Evolutionary conservation across 92 coral and sea anemone genomes (phyloP).

Genomic region (Porites rus): DNA sequence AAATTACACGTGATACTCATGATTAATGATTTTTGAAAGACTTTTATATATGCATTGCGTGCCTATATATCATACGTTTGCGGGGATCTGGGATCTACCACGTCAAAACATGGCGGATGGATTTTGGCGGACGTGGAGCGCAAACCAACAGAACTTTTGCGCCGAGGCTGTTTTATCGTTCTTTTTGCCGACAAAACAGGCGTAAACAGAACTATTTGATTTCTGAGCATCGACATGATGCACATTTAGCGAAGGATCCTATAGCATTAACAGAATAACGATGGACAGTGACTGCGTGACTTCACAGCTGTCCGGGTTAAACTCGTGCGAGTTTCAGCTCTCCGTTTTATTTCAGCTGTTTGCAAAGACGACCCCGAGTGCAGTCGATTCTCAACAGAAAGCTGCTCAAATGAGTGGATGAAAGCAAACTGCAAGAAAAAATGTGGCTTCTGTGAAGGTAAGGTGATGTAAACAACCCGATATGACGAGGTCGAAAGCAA

Average conservation of each 20-base stretch:
- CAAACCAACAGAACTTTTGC: not conserved
- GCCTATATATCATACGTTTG: not conserved
- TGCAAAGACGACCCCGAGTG: conserved; percentile 86
- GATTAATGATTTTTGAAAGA: not conserved
- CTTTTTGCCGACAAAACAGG: not conserved
- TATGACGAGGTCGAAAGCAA: not conserved
- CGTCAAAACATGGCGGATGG: conserved; percentile 31
- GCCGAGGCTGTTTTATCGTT: not conserved
- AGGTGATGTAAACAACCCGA: not conserved
- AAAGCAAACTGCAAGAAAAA: conserved; percentile 88
- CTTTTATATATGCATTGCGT: conserved; percentile 26
- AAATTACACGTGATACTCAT: too few relatives aligned
- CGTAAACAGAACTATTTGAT: not conserved
- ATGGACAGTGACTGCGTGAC: not conserved
- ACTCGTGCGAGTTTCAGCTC: not conserved
- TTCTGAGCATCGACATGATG: not conserved
- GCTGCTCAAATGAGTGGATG: conserved; percentile 95
- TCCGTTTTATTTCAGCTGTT: conserved; percentile 59
- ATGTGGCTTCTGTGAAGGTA: conserved; percentile 94
- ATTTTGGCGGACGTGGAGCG: conserved; percentile 17
- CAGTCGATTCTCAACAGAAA: conserved; percentile 68
- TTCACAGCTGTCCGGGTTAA: not conserved
- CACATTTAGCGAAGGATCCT: not conserved
- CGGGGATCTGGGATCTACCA: conserved; percentile 11
- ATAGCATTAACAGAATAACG: not conserved